Conservation (phyloP, 1,140 invertebrate species). For the Colletes latitarsis region DNA sequence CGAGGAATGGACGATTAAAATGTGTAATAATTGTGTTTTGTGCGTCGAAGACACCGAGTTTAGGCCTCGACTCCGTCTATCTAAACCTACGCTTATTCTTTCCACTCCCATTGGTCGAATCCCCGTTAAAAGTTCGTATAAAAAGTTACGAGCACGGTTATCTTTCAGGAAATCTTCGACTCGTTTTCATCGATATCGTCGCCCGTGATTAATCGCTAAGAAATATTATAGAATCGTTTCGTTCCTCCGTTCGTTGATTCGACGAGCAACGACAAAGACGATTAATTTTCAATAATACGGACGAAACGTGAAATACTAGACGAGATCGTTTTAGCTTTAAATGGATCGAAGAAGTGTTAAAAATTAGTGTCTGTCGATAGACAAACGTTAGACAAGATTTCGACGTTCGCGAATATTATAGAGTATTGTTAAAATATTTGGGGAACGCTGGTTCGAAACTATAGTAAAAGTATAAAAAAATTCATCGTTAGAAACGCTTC, state of each 20-base stretch:
- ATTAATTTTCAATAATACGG: not conserved
- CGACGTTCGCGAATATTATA: not conserved
- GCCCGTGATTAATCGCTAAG: not conserved
- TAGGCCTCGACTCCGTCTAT: constrained; percentile 34
- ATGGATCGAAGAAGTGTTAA: too few relatives aligned
- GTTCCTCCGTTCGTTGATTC: not conserved
- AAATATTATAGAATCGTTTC: not conserved
- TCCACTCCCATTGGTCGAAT: constrained; percentile 10
- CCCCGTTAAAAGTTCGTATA: constrained; percentile 10
- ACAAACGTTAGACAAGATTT: not conserved
- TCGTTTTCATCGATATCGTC: not conserved
- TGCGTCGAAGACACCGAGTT: constrained; percentile 27
- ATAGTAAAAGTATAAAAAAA: not conserved
- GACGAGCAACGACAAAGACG: not conserved
- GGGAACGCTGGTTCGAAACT: not conserved
- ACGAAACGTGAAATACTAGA: not conserved
- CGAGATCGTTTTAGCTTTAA: not conserved
- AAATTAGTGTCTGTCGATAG: not conserved
- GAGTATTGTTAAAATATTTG: not conserved
- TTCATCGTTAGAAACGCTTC: not conserved
- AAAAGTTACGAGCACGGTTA: constrained; percentile 22
- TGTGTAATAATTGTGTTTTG: constrained; percentile 26
- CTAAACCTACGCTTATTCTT: constrained; percentile 13
- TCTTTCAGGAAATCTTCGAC: not conserved
- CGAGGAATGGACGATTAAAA: constrained; percentile 38